phyloP scores from a whole-genome alignment of 92 coral and sea anemone genomes.

The Meandrina meandrites region DNA sequence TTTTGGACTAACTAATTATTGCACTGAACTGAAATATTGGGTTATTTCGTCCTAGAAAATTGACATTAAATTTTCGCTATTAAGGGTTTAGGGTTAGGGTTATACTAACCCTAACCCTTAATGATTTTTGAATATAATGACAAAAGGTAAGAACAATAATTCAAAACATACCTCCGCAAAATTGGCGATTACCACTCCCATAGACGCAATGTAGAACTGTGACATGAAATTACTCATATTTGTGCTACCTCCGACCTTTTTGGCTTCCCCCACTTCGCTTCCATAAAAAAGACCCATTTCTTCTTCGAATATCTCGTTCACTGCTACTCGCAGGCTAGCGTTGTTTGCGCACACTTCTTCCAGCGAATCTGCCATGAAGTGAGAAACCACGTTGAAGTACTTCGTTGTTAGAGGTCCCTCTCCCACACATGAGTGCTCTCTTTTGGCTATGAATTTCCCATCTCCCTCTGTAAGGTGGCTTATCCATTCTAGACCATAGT shows the following conservation, averaged over 20 bases:
- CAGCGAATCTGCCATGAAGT: not conserved
- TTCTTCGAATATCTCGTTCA: not conserved
- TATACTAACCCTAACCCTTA: too few relatives aligned
- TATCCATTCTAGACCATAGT: slow-evolving; percentile 6
- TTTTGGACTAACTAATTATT: too few relatives aligned
- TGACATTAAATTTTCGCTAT: too few relatives aligned
- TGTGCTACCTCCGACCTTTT: not conserved
- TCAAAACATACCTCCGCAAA: slow-evolving; percentile 38
- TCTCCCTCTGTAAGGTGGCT: slow-evolving; percentile 7
- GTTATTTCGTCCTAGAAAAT: too few relatives aligned
- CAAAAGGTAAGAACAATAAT: too few relatives aligned
- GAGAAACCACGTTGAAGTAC: not conserved
- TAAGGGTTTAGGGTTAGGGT: too few relatives aligned
- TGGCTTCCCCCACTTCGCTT: not conserved
- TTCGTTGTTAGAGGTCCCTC: not conserved
- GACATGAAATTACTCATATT: slow-evolving; percentile 17
- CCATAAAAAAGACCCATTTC: not conserved
- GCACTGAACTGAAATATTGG: too few relatives aligned
- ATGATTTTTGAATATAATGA: too few relatives aligned
- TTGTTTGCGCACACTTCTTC: not conserved
- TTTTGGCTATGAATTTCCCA: not conserved
- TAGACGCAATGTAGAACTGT: slow-evolving; percentile 26
- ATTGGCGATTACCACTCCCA: slow-evolving; percentile 36
- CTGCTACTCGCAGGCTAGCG: not conserved
- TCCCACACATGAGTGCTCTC: not conserved